Evolutionary conservation across 2,113 vertebrate species (phyloP).

Genomic region (Ptilonorhynchus violaceus): DNA sequence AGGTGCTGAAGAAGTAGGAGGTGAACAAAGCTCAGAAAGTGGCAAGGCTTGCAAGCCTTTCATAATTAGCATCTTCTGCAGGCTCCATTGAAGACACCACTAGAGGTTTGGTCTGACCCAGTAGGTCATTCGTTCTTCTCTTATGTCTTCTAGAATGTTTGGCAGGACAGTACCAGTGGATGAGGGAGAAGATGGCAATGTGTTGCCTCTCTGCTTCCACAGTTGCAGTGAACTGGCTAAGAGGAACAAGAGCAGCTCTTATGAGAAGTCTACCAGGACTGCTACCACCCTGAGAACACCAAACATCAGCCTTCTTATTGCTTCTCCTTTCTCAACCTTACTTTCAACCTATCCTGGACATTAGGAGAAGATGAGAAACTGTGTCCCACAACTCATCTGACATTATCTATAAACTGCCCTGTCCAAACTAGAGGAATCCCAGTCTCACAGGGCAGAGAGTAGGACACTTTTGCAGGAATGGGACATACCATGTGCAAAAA

Average conservation of each 20-base stretch:
- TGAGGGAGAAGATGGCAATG: neutral
- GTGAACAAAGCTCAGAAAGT: neutral
- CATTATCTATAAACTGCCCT: neutral
- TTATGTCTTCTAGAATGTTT: neutral
- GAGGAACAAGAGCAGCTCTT: neutral
- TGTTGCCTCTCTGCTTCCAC: neutral
- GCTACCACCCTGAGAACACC: neutral
- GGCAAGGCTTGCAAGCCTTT: neutral
- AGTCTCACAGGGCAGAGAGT: neutral
- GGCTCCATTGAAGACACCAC: neutral
- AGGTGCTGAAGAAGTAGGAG: neutral
- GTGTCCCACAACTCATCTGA: neutral
- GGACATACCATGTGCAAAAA: neutral
- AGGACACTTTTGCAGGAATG: neutral
- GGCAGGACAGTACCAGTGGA: neutral
- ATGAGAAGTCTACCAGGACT: neutral
- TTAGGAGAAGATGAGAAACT: neutral
- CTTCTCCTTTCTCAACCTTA: neutral
- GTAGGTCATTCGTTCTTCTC: neutral
- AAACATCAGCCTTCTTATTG: neutral
- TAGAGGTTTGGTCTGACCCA: neutral
- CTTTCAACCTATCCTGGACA: neutral
- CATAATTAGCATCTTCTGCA: neutral
- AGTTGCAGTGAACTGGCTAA: neutral
- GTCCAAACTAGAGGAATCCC: neutral